Conservation (phyloP, 2,113 vertebrate genomes). For the Tupaia tana region DNA sequence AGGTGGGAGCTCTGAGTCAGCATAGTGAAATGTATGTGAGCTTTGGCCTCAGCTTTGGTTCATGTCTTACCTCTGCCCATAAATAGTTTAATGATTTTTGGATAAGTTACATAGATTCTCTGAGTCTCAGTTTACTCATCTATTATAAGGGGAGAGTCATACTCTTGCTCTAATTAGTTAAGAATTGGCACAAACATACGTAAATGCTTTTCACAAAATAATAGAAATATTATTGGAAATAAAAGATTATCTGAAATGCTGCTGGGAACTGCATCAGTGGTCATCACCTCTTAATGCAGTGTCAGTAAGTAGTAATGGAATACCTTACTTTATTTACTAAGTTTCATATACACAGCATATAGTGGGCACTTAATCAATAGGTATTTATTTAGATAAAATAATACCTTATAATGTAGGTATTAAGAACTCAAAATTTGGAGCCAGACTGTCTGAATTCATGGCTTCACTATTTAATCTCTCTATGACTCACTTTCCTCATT, state of each 20-base stretch:
- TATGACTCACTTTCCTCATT: conserved; percentile 12
- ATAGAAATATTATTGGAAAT: neutral
- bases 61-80: neutral
- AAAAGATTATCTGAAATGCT: neutral
- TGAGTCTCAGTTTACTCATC: neutral
- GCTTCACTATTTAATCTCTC: neutral
- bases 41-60: neutral
- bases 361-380: neutral
- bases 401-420: neutral
- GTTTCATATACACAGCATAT: neutral
- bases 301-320: neutral
- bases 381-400: neutral
- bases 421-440: conserved; percentile 6
- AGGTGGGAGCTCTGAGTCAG: neutral
- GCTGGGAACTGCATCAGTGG: neutral
- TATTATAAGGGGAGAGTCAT: neutral
- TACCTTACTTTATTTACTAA: neutral
- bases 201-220: neutral
- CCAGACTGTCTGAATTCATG: neutral
- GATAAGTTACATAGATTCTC: neutral
- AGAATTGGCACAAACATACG: neutral
- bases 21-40: neutral
- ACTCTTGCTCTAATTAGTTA: neutral
- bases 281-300: neutral
- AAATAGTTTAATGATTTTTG: neutral